Evolutionary conservation across 2,113 vertebrate species (phyloP).

Genomic region (Pollachius pollachius): DNA sequence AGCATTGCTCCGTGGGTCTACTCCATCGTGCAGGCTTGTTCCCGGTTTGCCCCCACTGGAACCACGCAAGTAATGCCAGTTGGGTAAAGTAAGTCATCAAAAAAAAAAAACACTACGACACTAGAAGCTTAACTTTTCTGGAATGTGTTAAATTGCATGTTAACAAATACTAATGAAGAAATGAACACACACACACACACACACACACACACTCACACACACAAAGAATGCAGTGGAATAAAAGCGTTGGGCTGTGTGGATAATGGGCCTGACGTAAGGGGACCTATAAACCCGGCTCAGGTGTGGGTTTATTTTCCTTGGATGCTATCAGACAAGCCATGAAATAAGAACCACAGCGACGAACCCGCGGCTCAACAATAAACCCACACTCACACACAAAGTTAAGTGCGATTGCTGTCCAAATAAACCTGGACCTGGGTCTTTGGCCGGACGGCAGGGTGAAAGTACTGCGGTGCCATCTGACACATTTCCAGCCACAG

Average conservation of each 20-base stretch:
- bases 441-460: slow-evolving; percentile 16
- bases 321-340: slow-evolving; percentile 62
- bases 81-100: background rate
- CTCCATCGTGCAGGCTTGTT: background rate
- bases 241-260: slow-evolving; percentile 44
- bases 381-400: slow-evolving; percentile 61
- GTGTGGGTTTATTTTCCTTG: slow-evolving; percentile 76
- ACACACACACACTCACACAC: slow-evolving; percentile 4
- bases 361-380: slow-evolving; percentile 56
- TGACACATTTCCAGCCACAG: slow-evolving; percentile 35
- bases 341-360: slow-evolving; percentile 69
- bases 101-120: background rate
- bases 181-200: background rate
- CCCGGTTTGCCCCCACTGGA: background rate
- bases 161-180: background rate
- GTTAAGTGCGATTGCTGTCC: slow-evolving; percentile 69
- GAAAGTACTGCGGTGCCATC: slow-evolving; percentile 30
- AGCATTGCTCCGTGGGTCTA: background rate
- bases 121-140: too few relatives aligned
- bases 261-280: slow-evolving; percentile 67
- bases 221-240: slow-evolving; percentile 16
- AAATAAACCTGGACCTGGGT: slow-evolving; percentile 70
- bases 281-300: slow-evolving; percentile 69
- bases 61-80: background rate
- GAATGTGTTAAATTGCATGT: background rate